A percentile compares a stretch with the other conserved stretches of the same genome.
Evolutionary conservation across 2,888 invertebrate genomes (phyloP).

Genomic region (Pammene fasciana): DNA sequence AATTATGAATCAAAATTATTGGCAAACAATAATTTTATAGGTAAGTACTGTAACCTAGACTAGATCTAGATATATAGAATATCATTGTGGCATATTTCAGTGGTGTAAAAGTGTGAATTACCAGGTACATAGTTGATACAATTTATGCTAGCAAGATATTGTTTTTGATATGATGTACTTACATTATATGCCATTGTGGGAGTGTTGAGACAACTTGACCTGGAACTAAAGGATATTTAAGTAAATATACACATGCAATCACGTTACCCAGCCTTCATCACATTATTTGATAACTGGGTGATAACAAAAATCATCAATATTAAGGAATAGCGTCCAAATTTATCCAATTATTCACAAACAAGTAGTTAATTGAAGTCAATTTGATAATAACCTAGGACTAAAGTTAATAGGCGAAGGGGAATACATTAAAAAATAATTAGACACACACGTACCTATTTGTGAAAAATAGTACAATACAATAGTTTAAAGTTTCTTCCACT

Average conservation of each 20-base stretch:
- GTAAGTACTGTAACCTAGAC: too few relatives aligned
- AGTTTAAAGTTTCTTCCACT: too few relatives aligned
- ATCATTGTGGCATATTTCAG: too few relatives aligned
- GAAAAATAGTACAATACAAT: too few relatives aligned
- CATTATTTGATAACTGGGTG: too few relatives aligned
- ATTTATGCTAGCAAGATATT: background rate
- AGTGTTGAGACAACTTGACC: slow-evolving; percentile 25
- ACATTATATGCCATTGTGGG: slow-evolving; percentile 58
- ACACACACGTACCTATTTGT: slow-evolving; percentile 1
- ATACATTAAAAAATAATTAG: background rate
- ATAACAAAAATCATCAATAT: too few relatives aligned
- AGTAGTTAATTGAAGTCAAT: background rate
- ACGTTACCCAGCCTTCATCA: background rate
- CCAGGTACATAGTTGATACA: too few relatives aligned
- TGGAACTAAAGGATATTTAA: slow-evolving; percentile 23
- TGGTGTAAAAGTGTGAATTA: too few relatives aligned
- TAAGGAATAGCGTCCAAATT: too few relatives aligned
- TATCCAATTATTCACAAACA: slow-evolving; percentile 1
- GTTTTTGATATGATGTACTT: slow-evolving; percentile 50
- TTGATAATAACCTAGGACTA: background rate
- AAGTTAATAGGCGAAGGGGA: background rate
- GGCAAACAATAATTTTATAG: too few relatives aligned
- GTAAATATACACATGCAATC: background rate
- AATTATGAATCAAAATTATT: too few relatives aligned
- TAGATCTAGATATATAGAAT: too few relatives aligned